Evolutionary conservation across 1,140 invertebrate species (phyloP).

Genomic region (Pteromalus puparum): DNA sequence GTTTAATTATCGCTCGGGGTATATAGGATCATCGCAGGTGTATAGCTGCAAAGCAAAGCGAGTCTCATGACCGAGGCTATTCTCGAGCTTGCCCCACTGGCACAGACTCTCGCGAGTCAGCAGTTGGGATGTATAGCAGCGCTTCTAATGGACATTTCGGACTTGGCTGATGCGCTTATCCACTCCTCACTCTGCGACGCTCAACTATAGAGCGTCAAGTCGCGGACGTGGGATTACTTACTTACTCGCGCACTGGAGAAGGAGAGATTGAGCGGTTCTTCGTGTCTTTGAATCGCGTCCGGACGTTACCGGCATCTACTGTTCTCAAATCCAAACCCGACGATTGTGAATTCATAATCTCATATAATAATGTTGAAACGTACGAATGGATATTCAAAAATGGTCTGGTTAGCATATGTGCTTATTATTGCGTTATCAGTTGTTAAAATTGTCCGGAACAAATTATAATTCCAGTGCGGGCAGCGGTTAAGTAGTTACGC

Average conservation of each 20-base stretch:
- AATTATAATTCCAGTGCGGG: no score
- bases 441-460: no score
- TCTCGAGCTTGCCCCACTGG: slow-evolving; percentile 56
- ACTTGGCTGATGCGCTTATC: neutral
- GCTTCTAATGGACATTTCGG: slow-evolving; percentile 16
- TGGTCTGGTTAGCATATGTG: neutral
- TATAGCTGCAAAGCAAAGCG: neutral
- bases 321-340: no score
- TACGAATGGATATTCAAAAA: no score
- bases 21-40: no score
- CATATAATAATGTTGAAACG: no score
- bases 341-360: no score
- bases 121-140: neutral
- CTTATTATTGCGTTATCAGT: neutral
- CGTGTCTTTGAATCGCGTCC: neutral
- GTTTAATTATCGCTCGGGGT: no score
- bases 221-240: neutral
- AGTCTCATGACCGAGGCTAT: slow-evolving; percentile 52
- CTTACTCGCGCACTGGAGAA: no score
- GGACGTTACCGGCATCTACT: no score
- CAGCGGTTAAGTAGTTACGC: neutral
- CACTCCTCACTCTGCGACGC: neutral
- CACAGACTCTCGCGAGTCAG: slow-evolving; percentile 28
- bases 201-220: neutral
- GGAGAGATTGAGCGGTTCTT: no score